Percentiles rank a stretch among this genome's conserved stretches.
These are phyloP conservation scores for Melanotus villosus DNA, from an alignment of 2,888 invertebrate genomes.

Conservation along the genomic window DNA sequence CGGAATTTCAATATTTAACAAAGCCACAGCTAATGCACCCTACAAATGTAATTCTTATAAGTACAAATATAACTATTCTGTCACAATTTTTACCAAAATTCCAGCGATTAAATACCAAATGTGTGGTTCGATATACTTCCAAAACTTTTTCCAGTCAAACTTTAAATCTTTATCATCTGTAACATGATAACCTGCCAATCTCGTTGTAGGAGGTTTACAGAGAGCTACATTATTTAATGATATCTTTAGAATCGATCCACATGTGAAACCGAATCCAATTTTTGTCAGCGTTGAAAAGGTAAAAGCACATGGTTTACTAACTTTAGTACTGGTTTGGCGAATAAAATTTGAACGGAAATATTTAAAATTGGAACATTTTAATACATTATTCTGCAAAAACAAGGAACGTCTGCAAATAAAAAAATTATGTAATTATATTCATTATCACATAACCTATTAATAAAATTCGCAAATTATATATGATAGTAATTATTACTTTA, in stretches of 20 bases:
- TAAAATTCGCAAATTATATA: neutral
- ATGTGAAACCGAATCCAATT: slow-evolving; percentile 43
- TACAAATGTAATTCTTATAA: slow-evolving; percentile 64
- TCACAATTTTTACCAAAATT: slow-evolving; percentile 76
- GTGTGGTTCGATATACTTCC: slow-evolving; percentile 82
- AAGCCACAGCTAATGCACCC: slow-evolving; percentile 90
- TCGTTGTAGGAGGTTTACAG: slow-evolving; percentile 59
- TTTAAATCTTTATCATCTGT: slow-evolving; percentile 70
- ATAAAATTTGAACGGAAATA: slow-evolving; percentile 31
- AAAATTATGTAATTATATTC: neutral
- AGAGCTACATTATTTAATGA: slow-evolving; percentile 30
- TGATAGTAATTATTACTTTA: slow-evolving; percentile 25
- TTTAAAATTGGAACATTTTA: slow-evolving; percentile 21
- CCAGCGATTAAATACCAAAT: slow-evolving; percentile 84
- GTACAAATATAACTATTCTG: neutral
- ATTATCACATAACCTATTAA: slow-evolving; percentile 6
- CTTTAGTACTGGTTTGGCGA: slow-evolving; percentile 22
- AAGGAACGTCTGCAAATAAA: slow-evolving; percentile 35
- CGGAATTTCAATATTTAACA: slow-evolving; percentile 92
- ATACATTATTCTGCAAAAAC: slow-evolving; percentile 26
- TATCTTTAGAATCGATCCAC: slow-evolving; percentile 30
- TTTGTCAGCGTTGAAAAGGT: slow-evolving; percentile 47
- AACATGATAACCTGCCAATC: slow-evolving; percentile 62
- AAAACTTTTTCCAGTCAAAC: slow-evolving; percentile 86
- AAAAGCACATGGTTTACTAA: slow-evolving; percentile 14